phyloP scores from a whole-genome alignment of 2,797 vertebrate species.

The Hylomyscus alleni region DNA sequence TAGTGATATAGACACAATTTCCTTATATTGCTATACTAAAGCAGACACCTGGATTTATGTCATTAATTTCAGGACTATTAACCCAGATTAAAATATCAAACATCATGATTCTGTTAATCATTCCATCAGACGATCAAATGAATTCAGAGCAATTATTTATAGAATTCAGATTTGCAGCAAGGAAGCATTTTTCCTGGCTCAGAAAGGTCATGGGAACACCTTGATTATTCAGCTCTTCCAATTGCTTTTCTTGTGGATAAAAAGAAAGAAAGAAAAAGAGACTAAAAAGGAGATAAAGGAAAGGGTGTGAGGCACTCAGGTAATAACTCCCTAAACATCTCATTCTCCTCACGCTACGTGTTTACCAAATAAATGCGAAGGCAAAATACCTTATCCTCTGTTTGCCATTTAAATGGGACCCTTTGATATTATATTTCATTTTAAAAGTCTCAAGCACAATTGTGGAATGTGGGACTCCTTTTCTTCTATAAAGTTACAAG shows the following conservation, averaged over 20 bases:
- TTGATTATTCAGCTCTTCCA: constrained; percentile 8
- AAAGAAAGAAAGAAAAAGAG: neutral
- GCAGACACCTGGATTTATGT: neutral
- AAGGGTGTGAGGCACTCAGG: neutral
- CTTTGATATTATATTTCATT: constrained; percentile 28
- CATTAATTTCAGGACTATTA: neutral
- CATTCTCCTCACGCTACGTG: neutral
- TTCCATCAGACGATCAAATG: constrained; percentile 23
- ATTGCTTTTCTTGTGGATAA: neutral
- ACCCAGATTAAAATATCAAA: neutral
- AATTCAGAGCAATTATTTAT: constrained; percentile 41
- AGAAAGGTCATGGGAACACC: neutral
- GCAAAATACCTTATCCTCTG: neutral
- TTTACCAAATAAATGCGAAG: constrained; percentile 4
- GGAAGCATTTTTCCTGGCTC: neutral
- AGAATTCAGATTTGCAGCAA: constrained; percentile 17
- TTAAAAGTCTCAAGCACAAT: constrained; percentile 28
- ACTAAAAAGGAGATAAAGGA: neutral
- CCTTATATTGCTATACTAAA: neutral
- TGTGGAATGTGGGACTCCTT: neutral
- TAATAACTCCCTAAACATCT: constrained; percentile 6
- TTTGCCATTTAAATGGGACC: constrained; percentile 24
- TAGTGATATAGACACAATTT: neutral
- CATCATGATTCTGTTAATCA: neutral
- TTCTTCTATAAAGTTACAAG: constrained; percentile 63